Evolutionary conservation across 2,888 invertebrate genomes (phyloP).

Genomic region (Melitaea athalia): DNA sequence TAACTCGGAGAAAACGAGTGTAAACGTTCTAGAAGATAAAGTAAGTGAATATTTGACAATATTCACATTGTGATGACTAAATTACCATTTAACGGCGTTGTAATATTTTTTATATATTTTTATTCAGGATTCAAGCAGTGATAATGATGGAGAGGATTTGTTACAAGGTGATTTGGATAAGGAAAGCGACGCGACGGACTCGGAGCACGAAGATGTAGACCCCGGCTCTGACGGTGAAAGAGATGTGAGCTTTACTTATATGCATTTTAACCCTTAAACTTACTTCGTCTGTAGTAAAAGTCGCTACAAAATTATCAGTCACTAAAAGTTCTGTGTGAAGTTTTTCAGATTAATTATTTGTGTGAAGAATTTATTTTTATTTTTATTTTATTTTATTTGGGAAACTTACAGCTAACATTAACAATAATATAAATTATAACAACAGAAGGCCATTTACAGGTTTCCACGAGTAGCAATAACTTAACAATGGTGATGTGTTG

Average conservation of each 20-base stretch:
- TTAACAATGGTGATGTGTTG: too few species aligned
- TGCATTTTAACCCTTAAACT: background rate
- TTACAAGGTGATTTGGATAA: constrained; percentile 55
- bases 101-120: constrained; percentile 14
- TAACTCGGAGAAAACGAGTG: constrained; percentile 42
- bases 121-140: constrained; percentile 43
- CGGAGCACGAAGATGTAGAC: constrained; percentile 70
- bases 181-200: constrained; percentile 63
- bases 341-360: too few species aligned
- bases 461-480: too few species aligned
- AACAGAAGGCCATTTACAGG: too few species aligned
- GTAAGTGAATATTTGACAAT: constrained; percentile 38
- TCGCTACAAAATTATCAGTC: too few species aligned
- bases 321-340: too few species aligned
- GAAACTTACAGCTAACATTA: too few species aligned
- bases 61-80: background rate
- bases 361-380: too few species aligned
- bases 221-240: constrained; percentile 67
- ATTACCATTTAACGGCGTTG: background rate
- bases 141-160: constrained; percentile 52
- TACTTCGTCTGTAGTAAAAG: background rate
- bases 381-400: too few species aligned
- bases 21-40: constrained; percentile 47
- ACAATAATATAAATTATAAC: too few species aligned
- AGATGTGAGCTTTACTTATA: constrained; percentile 59